A percentile compares a stretch with the other conserved stretches of the same genome.
Conservation (phyloP, 2,888 invertebrate genomes). For the Fissipunctia ypsillon region DNA sequence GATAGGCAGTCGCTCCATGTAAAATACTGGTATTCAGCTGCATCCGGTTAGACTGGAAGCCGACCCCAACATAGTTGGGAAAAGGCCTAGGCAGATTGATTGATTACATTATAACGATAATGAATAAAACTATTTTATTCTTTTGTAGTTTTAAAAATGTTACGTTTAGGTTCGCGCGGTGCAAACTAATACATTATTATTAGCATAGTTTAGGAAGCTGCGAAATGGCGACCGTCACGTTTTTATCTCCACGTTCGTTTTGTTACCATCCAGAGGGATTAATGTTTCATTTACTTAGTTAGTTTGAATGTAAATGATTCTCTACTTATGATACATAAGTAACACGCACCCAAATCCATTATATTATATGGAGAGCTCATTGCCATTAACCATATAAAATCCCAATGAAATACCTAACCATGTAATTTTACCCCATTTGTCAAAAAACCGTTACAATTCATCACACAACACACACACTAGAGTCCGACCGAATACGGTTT, state of each 20-base stretch:
- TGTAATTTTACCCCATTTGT: not conserved
- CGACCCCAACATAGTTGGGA: too few relatives aligned
- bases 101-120: too few relatives aligned
- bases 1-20: too few relatives aligned
- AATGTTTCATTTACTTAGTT: not conserved
- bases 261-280: not conserved
- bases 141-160: not conserved
- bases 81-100: too few relatives aligned
- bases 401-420: not conserved
- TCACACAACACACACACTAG: not conserved
- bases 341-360: not conserved
- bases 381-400: not conserved
- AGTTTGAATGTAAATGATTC: not conserved
- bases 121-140: too few relatives aligned
- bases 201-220: conserved; percentile 26
- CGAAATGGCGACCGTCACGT: conserved; percentile 8
- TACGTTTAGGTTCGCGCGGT: not conserved
- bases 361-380: too few relatives aligned
- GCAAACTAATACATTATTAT: not conserved
- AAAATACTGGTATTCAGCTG: too few relatives aligned
- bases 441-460: not conserved
- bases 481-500: not conserved
- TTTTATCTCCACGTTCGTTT: conserved; percentile 19
- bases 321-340: not conserved
- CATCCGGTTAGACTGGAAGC: too few relatives aligned